Evolutionary conservation across 1,140 invertebrate species (phyloP), one percentile per base, ranked within the genome.

Genomic region (Onthophagus taurus): DNA sequence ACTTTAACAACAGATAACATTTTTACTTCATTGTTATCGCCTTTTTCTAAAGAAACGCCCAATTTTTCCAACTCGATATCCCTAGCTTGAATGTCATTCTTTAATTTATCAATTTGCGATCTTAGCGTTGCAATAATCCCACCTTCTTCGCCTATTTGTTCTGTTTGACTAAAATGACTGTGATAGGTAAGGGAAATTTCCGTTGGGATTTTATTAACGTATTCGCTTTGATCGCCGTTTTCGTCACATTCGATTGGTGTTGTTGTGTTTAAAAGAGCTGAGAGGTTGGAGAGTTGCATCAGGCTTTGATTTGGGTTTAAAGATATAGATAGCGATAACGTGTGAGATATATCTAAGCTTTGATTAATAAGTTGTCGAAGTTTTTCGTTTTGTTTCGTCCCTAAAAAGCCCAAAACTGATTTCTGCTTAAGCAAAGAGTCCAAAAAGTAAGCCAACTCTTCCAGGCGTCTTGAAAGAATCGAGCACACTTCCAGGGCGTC

Each of bases 401-500:
- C 70, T 17, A 77, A 48, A 11, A 67, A 63, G 26, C 69, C 66
- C 9, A 74, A 52, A 1, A 75, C 64, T 26, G 72, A 65, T 49
- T 79, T 79, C 49, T 82, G 72, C 38, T 75, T 75, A 5, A 85
- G 56, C 33, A 85, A 62, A 26, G 79, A 80, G 51, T 83, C 79
- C 11, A 85, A 62, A 55, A 85, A 84, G 33, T 73, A 71, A 2
- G 80, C 77, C 44, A 85, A 58, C 51, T 83, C 81, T 56, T 83
- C 78, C 18, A 85, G 59, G 3, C 80, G 68, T 20, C 66, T 72
- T 11, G 76, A 76, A 13, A 84, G 58, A 20, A 81, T 54, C 42
- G 72, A 60, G 57, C 80, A 75, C 0, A 81, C 76, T 55, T 82
- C 77, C 8, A 70, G 64, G 35, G 80, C 75, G 57, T 84, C 80